phyloP scores from a whole-genome alignment of 2,113 vertebrate genomes.

The Turdus rufiventris region DNA sequence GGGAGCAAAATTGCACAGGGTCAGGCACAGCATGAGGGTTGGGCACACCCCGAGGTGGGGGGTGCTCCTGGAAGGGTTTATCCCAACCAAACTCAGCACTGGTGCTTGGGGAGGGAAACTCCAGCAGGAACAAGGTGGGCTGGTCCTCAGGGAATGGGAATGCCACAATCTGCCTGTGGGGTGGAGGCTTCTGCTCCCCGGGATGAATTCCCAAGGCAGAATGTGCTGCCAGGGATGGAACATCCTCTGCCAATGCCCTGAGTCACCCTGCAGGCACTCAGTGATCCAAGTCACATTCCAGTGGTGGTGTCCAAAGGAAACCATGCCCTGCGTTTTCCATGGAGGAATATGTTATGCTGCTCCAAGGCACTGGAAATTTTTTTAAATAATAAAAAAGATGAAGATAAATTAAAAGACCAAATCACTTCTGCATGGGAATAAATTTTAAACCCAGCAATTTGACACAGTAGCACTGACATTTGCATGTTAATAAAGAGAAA shows the following conservation, averaged over 20 bases:
- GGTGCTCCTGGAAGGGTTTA: not conserved
- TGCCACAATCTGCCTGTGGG: fast-evolving
- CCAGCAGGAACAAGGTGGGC: not conserved
- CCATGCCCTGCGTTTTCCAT: not conserved
- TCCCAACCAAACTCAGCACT: not conserved
- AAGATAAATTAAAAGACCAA: not conserved
- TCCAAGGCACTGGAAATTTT: not conserved
- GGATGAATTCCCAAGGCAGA: not conserved
- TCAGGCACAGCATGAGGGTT: not conserved
- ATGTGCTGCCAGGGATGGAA: not conserved
- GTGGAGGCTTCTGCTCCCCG: not conserved
- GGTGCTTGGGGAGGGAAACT: not conserved
- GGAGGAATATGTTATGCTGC: not conserved
- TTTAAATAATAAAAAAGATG: not conserved
- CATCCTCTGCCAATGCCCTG: not conserved
- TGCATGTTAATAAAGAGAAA: constrained; percentile 11
- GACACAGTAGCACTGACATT: not conserved
- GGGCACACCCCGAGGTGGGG: fast-evolving
- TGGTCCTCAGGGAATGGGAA: not conserved
- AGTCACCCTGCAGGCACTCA: not conserved
- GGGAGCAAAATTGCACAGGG: fast-evolving
- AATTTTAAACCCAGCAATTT: not conserved
- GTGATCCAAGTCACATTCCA: not conserved
- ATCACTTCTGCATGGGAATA: not conserved
- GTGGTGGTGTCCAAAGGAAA: not conserved